These are phyloP conservation scores for Noturus placidus DNA, from an alignment of 2,113 vertebrate genomes.

Conservation along the genomic window DNA sequence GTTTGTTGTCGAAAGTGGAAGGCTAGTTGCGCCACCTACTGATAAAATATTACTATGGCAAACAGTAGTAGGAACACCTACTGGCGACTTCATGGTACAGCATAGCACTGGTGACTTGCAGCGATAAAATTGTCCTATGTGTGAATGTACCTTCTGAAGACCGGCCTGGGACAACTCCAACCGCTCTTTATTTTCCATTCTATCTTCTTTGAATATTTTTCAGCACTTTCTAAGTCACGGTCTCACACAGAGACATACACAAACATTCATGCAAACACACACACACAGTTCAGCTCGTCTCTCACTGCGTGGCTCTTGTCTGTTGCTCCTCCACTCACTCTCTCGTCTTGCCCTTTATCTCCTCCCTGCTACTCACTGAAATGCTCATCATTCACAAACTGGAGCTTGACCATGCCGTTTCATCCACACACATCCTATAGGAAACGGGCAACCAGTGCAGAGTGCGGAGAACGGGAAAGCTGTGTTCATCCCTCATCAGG, in stretches of 20 bases:
- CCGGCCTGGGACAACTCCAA: background rate
- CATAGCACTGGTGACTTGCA: too few relatives aligned
- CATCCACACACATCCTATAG: background rate
- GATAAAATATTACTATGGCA: too few relatives aligned
- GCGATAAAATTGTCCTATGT: too few relatives aligned
- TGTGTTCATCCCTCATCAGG: background rate
- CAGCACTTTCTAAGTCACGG: background rate
- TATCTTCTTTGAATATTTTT: background rate
- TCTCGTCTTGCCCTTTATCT: background rate
- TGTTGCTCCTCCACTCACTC: background rate
- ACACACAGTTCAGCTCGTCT: background rate
- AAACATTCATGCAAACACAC: background rate
- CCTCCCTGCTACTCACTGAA: background rate
- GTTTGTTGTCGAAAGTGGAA: too few relatives aligned
- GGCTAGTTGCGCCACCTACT: too few relatives aligned
- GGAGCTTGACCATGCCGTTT: background rate
- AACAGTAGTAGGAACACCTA: too few relatives aligned
- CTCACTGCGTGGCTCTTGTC: background rate
- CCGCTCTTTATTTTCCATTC: background rate
- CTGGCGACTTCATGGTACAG: too few relatives aligned
- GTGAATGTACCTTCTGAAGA: background rate
- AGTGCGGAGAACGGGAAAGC: background rate
- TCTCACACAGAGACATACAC: background rate
- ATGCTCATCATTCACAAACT: background rate
- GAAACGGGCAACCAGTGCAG: background rate